phyloP scores from a whole-genome alignment of 2,888 invertebrate species.

The Apoda limacodes region DNA sequence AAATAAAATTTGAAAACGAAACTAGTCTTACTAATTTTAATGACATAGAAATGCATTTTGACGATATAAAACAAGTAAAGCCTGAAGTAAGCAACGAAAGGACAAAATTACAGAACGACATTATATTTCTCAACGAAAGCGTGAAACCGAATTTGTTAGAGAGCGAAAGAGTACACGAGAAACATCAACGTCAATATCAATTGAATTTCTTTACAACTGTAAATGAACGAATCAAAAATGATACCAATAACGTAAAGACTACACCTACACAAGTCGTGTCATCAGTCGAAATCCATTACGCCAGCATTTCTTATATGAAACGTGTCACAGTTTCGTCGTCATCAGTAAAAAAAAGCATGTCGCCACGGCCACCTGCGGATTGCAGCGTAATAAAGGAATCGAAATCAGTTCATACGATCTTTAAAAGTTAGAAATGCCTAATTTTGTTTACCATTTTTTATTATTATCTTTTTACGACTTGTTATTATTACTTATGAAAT shows the following conservation, averaged over 20 bases:
- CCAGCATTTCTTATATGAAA: slow-evolving; percentile 28
- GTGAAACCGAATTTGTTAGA: no score
- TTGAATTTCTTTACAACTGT: no score
- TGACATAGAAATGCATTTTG: no score
- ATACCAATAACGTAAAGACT: slow-evolving; percentile 2
- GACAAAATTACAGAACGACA: no score
- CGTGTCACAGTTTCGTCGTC: slow-evolving; percentile 33
- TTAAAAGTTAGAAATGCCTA: slow-evolving; percentile 32
- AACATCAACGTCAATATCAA: no score
- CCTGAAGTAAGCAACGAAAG: background rate
- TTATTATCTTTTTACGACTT: background rate
- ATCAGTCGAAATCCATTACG: slow-evolving; percentile 35
- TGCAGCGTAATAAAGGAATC: slow-evolving; percentile 6
- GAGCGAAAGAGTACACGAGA: no score
- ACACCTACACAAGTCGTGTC: slow-evolving; percentile 28
- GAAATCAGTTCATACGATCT: slow-evolving; percentile 41
- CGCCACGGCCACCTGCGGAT: no score
- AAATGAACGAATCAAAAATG: background rate
- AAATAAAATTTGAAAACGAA: background rate
- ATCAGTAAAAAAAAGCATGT: no score
- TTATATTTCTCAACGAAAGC: no score
- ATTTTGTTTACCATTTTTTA: background rate
- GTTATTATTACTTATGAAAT: slow-evolving; percentile 1
- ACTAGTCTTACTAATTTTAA: no score
- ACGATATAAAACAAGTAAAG: background rate